phyloP scores from a whole-genome alignment of 2,888 invertebrate species.

The Slavum lentiscoides region DNA sequence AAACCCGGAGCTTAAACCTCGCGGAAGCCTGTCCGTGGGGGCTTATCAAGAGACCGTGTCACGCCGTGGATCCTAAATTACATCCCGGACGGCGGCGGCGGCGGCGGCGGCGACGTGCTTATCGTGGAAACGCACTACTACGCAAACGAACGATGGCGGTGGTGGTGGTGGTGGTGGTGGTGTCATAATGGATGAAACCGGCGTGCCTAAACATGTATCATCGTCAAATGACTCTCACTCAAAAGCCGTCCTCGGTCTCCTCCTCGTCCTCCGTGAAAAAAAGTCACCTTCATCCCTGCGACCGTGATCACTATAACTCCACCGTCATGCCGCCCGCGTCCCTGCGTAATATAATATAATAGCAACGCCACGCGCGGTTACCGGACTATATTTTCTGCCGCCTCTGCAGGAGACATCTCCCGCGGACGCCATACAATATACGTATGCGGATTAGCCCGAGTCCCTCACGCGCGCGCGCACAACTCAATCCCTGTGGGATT shows the following conservation, averaged over 20 bases:
- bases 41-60: conserved; percentile 49
- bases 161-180: background rate
- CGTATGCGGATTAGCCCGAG: too few species aligned
- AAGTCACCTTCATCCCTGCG: too few species aligned
- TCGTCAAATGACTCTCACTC: conserved; percentile 30
- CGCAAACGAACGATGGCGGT: conserved; percentile 7
- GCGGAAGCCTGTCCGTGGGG: conserved; percentile 33
- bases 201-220: conserved; percentile 30
- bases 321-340: too few species aligned
- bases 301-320: too few species aligned
- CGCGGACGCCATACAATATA: too few species aligned
- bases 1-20: conserved; percentile 32
- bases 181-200: conserved; percentile 42
- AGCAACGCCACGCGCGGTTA: too few species aligned
- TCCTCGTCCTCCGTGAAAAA: background rate
- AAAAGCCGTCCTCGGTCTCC: background rate
- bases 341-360: too few species aligned
- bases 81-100: conserved; percentile 1
- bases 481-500: background rate
- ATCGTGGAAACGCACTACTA: conserved; percentile 32
- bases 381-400: too few species aligned
- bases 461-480: too few species aligned
- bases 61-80: conserved; percentile 44
- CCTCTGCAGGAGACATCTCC: too few species aligned
- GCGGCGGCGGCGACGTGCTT: conserved; percentile 28